Evolutionary conservation across 2,888 invertebrate genomes (phyloP).

Genomic region (Esperia sulphurella): DNA sequence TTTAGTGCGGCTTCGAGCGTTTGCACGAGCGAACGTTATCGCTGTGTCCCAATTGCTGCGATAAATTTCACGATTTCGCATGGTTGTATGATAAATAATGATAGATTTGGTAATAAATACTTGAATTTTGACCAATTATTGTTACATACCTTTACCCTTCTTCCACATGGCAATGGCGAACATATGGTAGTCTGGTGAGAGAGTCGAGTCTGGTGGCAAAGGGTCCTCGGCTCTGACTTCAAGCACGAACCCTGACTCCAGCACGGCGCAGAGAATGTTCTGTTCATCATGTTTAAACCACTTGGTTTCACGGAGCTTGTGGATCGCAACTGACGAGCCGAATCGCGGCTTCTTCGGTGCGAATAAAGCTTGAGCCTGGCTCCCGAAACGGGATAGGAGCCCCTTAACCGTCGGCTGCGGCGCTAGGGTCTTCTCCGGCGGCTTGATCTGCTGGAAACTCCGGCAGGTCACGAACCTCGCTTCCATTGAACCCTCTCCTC

Average conservation of each 20-base stretch:
- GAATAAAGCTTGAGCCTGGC: conserved; percentile 75
- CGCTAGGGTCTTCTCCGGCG: conserved; percentile 74
- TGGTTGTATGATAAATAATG: conserved; percentile 13
- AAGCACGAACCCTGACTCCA: conserved; percentile 85
- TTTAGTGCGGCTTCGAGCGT: conserved; percentile 42
- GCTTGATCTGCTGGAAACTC: conserved; percentile 77
- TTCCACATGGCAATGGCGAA: conserved; percentile 86
- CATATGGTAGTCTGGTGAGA: conserved; percentile 78
- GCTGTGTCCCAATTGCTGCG: conserved; percentile 25
- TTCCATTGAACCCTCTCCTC: conserved; percentile 76
- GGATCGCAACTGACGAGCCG: conserved; percentile 84
- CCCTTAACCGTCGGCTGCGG: conserved; percentile 73
- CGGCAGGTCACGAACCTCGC: conserved; percentile 79
- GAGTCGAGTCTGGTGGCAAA: conserved; percentile 60
- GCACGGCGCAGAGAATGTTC: conserved; percentile 84
- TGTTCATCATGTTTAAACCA: conserved; percentile 86
- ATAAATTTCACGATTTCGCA: conserved; percentile 24
- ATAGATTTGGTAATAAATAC: conserved; percentile 14
- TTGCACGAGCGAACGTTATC: conserved; percentile 39
- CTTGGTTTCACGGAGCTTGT: conserved; percentile 85
- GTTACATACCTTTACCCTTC: conserved; percentile 85
- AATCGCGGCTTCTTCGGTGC: conserved; percentile 76
- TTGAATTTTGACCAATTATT: too few relatives aligned
- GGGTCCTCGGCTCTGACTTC: conserved; percentile 79
- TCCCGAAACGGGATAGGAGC: conserved; percentile 76